These are phyloP conservation scores for Aleiodes alternator DNA, from an alignment of 2,888 invertebrate species.

Conservation along the genomic window DNA sequence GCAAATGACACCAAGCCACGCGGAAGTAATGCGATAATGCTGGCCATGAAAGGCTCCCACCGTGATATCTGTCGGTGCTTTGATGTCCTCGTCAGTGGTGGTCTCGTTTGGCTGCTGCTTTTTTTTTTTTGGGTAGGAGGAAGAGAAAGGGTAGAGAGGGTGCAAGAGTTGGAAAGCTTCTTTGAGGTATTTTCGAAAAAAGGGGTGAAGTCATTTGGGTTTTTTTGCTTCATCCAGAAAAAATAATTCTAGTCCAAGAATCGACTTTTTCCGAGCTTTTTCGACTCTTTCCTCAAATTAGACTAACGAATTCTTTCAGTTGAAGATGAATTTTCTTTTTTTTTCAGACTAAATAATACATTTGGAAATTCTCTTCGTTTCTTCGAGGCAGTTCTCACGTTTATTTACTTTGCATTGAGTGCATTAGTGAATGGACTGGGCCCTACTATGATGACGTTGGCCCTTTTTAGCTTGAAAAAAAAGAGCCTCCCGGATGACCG, in stretches of 20 bases:
- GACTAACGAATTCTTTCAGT: too few species aligned
- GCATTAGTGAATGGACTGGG: conserved; percentile 41
- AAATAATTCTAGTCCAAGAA: too few species aligned
- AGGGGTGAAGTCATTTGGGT: neutral
- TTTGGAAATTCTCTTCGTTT: too few species aligned
- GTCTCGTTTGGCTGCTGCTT: conserved; percentile 25
- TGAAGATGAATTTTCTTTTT: too few species aligned
- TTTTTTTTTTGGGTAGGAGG: neutral
- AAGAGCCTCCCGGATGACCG: conserved; percentile 41
- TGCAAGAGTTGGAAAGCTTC: conserved; percentile 1
- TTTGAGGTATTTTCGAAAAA: conserved; percentile 4
- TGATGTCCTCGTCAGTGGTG: conserved; percentile 60
- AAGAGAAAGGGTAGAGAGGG: neutral
- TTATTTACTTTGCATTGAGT: conserved; percentile 36
- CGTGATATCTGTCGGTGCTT: conserved; percentile 67
- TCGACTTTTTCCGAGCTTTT: neutral
- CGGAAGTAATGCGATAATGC: conserved; percentile 73
- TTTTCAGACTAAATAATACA: too few species aligned
- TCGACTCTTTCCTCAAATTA: neutral
- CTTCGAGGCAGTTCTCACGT: conserved; percentile 7
- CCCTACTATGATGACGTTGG: conserved; percentile 49
- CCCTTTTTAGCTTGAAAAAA: conserved; percentile 45
- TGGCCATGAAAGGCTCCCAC: conserved; percentile 67
- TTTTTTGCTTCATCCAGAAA: neutral
- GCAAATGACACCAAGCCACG: conserved; percentile 70